Conservation (phyloP, 2,888 invertebrate species). For the Lepidochitona cinerea region DNA sequence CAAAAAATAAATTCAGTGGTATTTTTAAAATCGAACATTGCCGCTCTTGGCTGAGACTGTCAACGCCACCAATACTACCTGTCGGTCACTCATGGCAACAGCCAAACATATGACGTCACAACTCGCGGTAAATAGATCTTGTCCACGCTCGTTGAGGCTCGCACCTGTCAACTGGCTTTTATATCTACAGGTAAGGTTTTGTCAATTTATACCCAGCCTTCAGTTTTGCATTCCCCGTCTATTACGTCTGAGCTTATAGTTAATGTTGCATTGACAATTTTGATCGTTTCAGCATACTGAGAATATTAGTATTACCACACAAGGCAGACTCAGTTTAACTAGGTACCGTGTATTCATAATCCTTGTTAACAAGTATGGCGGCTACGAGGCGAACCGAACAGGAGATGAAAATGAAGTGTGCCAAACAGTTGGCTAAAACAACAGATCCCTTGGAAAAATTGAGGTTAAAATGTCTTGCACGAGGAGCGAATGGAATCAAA, state of each 20-base stretch:
- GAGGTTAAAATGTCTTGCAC: constrained; percentile 84
- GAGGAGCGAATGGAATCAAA: constrained; percentile 91
- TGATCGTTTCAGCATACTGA: too few species aligned
- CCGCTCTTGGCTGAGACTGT: not conserved
- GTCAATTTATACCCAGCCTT: too few species aligned
- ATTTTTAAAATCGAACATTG: too few species aligned
- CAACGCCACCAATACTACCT: too few species aligned
- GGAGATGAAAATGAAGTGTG: constrained; percentile 81
- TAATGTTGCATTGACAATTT: too few species aligned
- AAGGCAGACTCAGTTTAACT: too few species aligned
- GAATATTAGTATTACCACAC: too few species aligned
- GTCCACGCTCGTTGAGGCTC: not conserved
- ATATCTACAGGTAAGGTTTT: too few species aligned
- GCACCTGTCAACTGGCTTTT: not conserved
- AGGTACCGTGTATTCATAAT: too few species aligned
- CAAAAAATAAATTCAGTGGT: too few species aligned
- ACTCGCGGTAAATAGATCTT: not conserved
- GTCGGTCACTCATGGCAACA: not conserved
- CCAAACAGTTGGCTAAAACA: constrained; percentile 74
- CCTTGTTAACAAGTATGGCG: constrained; percentile 74
- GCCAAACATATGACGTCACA: not conserved
- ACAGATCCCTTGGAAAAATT: constrained; percentile 88
- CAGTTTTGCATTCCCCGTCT: too few species aligned
- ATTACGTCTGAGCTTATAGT: too few species aligned
- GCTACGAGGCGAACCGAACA: constrained; percentile 83